Evolutionary conservation across 2,888 invertebrate genomes (phyloP).

Genomic region (Cephus rjabovi): DNA sequence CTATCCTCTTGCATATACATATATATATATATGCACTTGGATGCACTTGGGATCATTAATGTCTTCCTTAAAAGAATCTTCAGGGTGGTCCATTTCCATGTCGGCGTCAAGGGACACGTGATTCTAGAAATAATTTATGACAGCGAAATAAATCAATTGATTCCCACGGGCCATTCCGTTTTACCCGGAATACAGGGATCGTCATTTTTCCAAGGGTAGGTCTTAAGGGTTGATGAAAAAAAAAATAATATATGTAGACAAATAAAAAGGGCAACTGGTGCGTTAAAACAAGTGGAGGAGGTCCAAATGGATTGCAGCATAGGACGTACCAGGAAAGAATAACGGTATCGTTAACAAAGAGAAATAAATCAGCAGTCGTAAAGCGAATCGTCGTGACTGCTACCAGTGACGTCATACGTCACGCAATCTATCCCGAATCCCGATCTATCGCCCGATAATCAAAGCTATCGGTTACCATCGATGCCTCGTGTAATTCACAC

Average conservation of each 20-base stretch:
- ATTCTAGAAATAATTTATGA: neutral
- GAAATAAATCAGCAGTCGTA: slow-evolving; percentile 33
- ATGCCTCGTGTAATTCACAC: neutral
- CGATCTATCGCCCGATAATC: neutral
- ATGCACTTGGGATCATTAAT: neutral
- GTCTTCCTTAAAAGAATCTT: neutral
- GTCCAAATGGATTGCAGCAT: neutral
- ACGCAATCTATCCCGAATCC: neutral
- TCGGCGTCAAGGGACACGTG: neutral
- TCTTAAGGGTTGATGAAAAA: neutral
- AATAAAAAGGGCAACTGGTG: neutral
- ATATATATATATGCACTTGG: neutral
- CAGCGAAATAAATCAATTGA: neutral
- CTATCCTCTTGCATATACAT: neutral
- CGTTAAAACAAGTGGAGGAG: neutral
- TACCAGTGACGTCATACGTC: neutral
- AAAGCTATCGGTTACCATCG: slow-evolving; percentile 7
- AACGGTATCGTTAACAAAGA: slow-evolving; percentile 44
- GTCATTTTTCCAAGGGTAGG: neutral
- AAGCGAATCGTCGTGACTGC: neutral
- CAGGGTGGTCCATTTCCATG: neutral
- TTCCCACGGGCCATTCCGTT: neutral
- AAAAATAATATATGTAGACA: neutral
- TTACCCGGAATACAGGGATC: neutral
- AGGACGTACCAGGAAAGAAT: neutral